Evolutionary conservation across 1,140 invertebrate genomes (phyloP).

Genomic region (Physella acuta): DNA sequence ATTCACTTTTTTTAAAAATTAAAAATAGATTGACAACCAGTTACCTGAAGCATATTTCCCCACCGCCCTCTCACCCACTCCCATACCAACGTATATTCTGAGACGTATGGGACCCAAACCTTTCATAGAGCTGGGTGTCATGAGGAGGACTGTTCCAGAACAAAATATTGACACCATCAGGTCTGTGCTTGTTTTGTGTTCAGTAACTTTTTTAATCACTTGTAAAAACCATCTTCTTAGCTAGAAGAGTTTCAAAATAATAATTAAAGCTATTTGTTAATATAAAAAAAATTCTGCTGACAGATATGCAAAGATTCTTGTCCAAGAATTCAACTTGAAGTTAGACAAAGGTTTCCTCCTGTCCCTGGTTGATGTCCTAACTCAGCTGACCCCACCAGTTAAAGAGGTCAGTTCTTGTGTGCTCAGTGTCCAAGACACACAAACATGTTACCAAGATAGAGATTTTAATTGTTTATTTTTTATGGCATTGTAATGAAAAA

Average conservation of each 20-base stretch:
- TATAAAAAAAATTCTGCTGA: not conserved
- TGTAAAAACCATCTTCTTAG: not conserved
- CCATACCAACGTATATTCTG: conserved; percentile 59
- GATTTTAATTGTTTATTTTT: too few species aligned
- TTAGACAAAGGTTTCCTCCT: conserved; percentile 75
- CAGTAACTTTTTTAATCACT: too few species aligned
- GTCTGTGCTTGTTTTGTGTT: too few species aligned
- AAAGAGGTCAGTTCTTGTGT: too few species aligned
- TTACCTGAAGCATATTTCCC: conserved; percentile 75
- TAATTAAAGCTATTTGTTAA: not conserved
- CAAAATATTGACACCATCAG: conserved; percentile 63
- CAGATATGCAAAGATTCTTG: conserved; percentile 71
- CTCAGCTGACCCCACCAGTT: conserved; percentile 60
- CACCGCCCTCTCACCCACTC: conserved; percentile 71
- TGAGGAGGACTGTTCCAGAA: conserved; percentile 66
- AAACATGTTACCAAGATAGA: too few species aligned
- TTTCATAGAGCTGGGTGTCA: conserved; percentile 70
- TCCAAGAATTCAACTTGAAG: conserved; percentile 75
- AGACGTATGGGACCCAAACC: conserved; percentile 66
- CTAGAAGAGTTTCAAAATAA: not conserved
- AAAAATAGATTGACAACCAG: conserved; percentile 80
- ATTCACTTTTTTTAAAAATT: too few species aligned
- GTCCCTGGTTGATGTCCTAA: conserved; percentile 67
- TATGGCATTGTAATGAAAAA: too few species aligned
- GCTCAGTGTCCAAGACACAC: too few species aligned